phyloP scores from a whole-genome alignment of 2,797 vertebrate species.

The Erpetoichthys calabaricus region DNA sequence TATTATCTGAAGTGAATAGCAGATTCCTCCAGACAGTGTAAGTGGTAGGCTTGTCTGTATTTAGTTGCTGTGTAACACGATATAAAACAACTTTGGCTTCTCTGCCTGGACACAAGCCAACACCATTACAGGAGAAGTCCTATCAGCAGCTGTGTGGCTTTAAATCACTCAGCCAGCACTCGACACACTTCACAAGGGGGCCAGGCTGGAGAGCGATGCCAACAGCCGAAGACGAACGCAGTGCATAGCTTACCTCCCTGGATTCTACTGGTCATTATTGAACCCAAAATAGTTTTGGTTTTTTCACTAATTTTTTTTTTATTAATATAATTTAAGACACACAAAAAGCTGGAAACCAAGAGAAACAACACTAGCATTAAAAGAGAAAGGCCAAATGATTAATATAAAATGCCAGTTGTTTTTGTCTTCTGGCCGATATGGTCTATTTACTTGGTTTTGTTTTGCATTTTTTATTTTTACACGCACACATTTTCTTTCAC shows the following conservation, averaged over 20 bases:
- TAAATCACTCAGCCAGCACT: slow-evolving; percentile 39
- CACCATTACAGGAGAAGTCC: slow-evolving; percentile 30
- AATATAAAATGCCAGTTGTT: background rate
- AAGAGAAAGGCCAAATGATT: slow-evolving; percentile 1
- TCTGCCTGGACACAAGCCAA: slow-evolving; percentile 23
- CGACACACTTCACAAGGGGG: slow-evolving; percentile 15
- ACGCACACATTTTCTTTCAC: slow-evolving; percentile 1
- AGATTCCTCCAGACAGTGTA: slow-evolving; percentile 13
- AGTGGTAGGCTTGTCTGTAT: slow-evolving; percentile 20
- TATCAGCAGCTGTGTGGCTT: slow-evolving; percentile 32
- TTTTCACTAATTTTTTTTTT: background rate
- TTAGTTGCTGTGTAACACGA: slow-evolving; percentile 39
- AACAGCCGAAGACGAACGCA: slow-evolving; percentile 7
- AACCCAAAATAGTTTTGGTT: slow-evolving; percentile 12
- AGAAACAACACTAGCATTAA: background rate
- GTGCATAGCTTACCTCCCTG: background rate
- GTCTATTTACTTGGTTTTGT: slow-evolving; percentile 17
- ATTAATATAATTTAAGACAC: slow-evolving; percentile 1
- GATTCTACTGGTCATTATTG: slow-evolving; percentile 3
- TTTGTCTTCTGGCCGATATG: slow-evolving; percentile 8
- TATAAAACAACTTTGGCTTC: slow-evolving; percentile 35
- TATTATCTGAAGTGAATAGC: slow-evolving; percentile 13
- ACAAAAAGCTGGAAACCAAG: background rate
- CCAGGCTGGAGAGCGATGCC: slow-evolving; percentile 11
- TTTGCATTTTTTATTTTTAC: slow-evolving; percentile 17